A percentile compares a stretch with the other conserved stretches of the same genome.
These are phyloP conservation scores for Spermophilus dauricus DNA, from an alignment of 2,113 vertebrate genomes.

Conservation along the genomic window DNA sequence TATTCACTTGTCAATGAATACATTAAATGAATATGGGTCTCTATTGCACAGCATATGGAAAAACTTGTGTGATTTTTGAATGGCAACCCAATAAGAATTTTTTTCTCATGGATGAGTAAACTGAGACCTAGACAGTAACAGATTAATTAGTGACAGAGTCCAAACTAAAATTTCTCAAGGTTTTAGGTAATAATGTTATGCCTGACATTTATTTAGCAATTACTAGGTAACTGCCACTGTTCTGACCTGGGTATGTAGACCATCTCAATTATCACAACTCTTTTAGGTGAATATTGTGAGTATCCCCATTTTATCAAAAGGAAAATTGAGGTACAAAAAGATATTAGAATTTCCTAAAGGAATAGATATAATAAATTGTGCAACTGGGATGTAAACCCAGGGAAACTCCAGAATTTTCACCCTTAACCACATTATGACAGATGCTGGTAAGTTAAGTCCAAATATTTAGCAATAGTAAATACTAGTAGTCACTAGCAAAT, in stretches of 20 bases:
- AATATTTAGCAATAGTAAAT: neutral
- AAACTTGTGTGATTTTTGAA: neutral
- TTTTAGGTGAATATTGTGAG: neutral
- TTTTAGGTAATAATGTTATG: neutral
- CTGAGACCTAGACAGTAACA: neutral
- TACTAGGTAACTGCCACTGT: neutral
- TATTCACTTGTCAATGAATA: neutral
- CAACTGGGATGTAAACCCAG: neutral
- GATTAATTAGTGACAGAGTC: neutral
- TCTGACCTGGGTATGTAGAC: neutral
- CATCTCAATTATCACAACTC: neutral
- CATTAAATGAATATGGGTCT: neutral
- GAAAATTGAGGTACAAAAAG: neutral
- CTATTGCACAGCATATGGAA: neutral
- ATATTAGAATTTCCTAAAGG: neutral
- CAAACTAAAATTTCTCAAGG: neutral
- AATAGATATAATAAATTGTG: neutral
- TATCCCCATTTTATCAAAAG: neutral
- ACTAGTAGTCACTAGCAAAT: neutral
- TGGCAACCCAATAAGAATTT: neutral
- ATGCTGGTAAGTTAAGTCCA: neutral
- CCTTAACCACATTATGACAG: neutral
- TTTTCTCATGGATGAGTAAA: conserved; percentile 38
- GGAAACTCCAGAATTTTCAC: neutral
- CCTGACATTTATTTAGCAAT: neutral